Base-by-base conservation (phyloP, 2,113 vertebrate species). In the Epinephelus fuscoguttatus region DNA sequence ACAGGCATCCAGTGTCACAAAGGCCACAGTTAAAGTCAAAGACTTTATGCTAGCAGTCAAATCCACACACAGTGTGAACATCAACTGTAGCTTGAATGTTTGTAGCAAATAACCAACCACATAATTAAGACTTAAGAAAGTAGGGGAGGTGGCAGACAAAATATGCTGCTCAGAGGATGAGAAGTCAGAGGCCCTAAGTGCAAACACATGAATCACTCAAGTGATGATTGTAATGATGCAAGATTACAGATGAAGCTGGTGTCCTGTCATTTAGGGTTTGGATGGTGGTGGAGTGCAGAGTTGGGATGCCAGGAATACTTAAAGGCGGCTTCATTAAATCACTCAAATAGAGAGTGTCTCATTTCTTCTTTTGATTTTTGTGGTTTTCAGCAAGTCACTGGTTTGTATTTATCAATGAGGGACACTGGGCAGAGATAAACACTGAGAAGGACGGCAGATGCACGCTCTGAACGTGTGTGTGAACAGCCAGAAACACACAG, bases 131-230 rank as follows among this genome's bases (percentile, higher is more conserved):
- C 30, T 70, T 14, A 68, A 56, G 60, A 53, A 78, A 73, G 70
- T 4, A 61, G 18, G 15, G 4, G 47, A 49, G 21, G 50, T 52
- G 25, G 23, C 2, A 59, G 25, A 23, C 27, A 60, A 62, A 25
- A 61, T 45, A 47, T 50, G 81, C 10, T 53, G 78, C 66, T 84
- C n/a, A 74, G 61, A 63, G 45, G 78, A 55, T 68, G 37, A 74
- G 56, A 80, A 53, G 49, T 71, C 50, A 52, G 72, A 3, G 75
- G 55, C 56, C 64, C 64, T 33, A 52, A 61, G 79, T 12, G 37
- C 69, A 88, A 85, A 88, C 77, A 72, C 75, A 86, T 83, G 70
- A 94, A 80, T 94, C 88, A 89, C 47, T 80, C n/a, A 6, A 67
- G 72, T 52, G 63, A 84, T 78, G 70, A 82, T 75, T 73, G 66